Conservation (phyloP, 2,113 vertebrate species). For the Platanista minor region DNA sequence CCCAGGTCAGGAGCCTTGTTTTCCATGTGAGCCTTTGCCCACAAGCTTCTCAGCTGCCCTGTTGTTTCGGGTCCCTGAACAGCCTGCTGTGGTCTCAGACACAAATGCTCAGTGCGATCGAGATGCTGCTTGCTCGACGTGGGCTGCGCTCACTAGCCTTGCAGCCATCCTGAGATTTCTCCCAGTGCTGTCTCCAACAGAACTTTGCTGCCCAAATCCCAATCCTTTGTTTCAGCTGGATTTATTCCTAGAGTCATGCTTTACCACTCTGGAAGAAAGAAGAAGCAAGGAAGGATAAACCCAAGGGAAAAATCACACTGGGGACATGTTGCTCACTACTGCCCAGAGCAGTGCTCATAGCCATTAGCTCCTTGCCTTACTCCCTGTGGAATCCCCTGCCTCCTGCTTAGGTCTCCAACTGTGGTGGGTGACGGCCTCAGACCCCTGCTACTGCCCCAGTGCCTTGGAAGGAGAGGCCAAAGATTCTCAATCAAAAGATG, state of each 20-base stretch:
- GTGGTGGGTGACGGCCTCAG: not conserved
- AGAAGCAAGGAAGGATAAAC: not conserved
- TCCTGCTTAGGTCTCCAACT: not conserved
- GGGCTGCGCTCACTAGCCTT: not conserved
- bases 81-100: not conserved
- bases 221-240: not conserved
- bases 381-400: not conserved
- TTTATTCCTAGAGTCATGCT: not conserved
- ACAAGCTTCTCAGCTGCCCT: not conserved
- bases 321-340: not conserved
- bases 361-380: not conserved
- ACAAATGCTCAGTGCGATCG: not conserved
- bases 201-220: not conserved
- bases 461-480: not conserved
- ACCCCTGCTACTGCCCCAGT: not conserved
- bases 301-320: not conserved
- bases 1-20: not conserved
- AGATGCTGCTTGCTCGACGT: not conserved
- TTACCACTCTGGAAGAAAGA: not conserved
- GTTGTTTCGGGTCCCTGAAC: no score
- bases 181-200: not conserved
- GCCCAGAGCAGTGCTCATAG: rapidly evolving
- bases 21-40: not conserved
- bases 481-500: not conserved
- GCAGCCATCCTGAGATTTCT: not conserved